Conservation (phyloP, 2,888 invertebrate species). For the Hoplodrina ambigua region DNA sequence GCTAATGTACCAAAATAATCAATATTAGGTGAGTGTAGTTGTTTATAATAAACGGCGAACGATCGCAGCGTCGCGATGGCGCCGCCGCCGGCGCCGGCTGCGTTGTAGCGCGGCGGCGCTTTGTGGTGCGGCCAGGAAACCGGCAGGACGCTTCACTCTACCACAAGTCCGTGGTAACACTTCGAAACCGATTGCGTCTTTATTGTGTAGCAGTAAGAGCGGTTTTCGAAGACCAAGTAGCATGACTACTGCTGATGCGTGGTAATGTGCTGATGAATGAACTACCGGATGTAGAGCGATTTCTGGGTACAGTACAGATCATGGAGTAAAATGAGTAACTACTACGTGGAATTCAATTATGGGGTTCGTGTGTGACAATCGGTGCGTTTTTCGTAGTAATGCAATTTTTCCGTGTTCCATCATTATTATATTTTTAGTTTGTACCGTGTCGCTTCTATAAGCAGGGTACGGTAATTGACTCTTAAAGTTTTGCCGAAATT, state of each 20-base stretch:
- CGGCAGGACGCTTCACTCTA: slow-evolving; percentile 1
- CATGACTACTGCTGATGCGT: background rate
- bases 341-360: slow-evolving; percentile 36
- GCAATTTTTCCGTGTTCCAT: background rate
- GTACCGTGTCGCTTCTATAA: too few species aligned
- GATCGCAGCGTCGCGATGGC: slow-evolving; percentile 65
- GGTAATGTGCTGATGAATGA: slow-evolving; percentile 26
- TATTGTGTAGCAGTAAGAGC: background rate
- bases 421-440: background rate
- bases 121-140: slow-evolving; percentile 51
- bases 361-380: slow-evolving; percentile 10
- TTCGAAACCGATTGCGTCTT: background rate
- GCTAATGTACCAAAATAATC: slow-evolving; percentile 70
- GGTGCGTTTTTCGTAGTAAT: background rate
- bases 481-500: too few species aligned
- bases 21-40: slow-evolving; percentile 70
- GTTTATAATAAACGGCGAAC: slow-evolving; percentile 72
- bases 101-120: slow-evolving; percentile 63
- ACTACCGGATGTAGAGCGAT: slow-evolving; percentile 8
- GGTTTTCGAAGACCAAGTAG: background rate
- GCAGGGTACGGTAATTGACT: too few species aligned
- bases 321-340: slow-evolving; percentile 18
- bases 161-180: background rate
- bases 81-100: slow-evolving; percentile 66
- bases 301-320: slow-evolving; percentile 32